A percentile compares a stretch with the other conserved stretches of the same genome.
Evolutionary conservation across 2,113 vertebrate genomes (phyloP).

Genomic region (Eretmochelys imbricata): DNA sequence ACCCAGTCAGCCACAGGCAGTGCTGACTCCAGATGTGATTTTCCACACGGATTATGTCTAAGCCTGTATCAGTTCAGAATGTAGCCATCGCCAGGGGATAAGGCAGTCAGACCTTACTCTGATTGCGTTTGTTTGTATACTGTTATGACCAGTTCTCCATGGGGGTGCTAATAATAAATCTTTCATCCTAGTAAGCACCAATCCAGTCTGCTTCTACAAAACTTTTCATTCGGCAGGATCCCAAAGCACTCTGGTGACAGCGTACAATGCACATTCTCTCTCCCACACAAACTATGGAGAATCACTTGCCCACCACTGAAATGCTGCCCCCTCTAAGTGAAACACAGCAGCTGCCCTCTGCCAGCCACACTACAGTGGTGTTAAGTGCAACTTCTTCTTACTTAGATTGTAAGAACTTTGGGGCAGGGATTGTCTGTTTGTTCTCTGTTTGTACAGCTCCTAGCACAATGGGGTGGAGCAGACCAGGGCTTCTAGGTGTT

Average conservation of each 20-base stretch:
- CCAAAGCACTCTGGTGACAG: accelerated
- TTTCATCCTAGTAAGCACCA: not conserved
- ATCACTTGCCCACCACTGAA: not conserved
- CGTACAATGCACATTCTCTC: not conserved
- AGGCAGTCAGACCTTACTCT: not conserved
- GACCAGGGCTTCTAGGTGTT: not conserved
- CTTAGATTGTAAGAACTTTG: not conserved
- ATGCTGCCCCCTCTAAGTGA: not conserved
- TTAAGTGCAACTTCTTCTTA: not conserved
- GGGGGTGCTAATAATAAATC: not conserved
- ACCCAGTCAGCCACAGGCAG: not conserved
- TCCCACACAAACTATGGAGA: not conserved
- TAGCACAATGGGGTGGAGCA: not conserved
- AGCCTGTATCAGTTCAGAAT: not conserved
- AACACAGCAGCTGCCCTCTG: not conserved
- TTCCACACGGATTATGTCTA: not conserved
- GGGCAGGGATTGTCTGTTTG: not conserved
- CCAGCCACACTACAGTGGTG: not conserved
- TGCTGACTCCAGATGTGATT: accelerated
- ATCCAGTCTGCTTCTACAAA: not conserved
- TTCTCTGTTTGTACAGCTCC: not conserved
- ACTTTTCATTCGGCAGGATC: not conserved
- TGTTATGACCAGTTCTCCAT: not conserved
- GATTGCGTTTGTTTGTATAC: not conserved
- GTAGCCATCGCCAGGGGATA: not conserved